Conservation (phyloP, 2,888 invertebrate genomes). For the Drosophila silvestris region DNA sequence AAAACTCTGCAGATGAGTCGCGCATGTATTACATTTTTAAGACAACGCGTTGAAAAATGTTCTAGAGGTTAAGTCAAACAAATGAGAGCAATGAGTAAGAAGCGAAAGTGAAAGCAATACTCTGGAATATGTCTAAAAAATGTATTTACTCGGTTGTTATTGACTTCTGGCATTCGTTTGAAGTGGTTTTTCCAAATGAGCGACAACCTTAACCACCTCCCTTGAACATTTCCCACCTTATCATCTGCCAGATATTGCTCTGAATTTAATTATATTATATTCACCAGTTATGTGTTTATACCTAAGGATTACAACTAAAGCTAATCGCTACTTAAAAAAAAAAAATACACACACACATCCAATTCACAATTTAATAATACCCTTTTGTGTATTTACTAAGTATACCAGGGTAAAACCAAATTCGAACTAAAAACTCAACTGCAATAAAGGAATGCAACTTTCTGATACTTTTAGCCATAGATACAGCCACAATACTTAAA, state of each 20-base stretch:
- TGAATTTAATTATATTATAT: neutral
- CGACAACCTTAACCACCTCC: neutral
- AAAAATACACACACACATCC: neutral
- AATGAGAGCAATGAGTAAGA: neutral
- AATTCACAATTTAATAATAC: conserved; percentile 1
- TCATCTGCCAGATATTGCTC: neutral
- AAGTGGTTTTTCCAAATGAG: neutral
- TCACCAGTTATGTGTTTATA: neutral
- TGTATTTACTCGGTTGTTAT: neutral
- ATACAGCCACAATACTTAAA: conserved; percentile 28
- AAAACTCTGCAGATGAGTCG: too few relatives aligned
- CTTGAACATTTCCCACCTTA: neutral
- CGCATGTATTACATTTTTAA: too few relatives aligned
- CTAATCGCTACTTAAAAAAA: neutral
- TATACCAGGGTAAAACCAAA: conserved; percentile 30
- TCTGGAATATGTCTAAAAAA: neutral
- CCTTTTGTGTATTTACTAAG: neutral
- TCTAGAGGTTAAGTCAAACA: too few relatives aligned
- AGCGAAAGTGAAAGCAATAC: neutral
- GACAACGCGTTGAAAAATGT: too few relatives aligned
- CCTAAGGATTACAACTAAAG: neutral
- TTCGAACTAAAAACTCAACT: conserved; percentile 40
- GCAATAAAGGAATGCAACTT: conserved; percentile 62
- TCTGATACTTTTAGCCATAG: conserved; percentile 48
- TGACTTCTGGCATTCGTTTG: neutral